Evolutionary conservation across 2,888 invertebrate species (phyloP), one percentile per base, ranked within the genome.

Genomic region (Drosophila demipolita): DNA sequence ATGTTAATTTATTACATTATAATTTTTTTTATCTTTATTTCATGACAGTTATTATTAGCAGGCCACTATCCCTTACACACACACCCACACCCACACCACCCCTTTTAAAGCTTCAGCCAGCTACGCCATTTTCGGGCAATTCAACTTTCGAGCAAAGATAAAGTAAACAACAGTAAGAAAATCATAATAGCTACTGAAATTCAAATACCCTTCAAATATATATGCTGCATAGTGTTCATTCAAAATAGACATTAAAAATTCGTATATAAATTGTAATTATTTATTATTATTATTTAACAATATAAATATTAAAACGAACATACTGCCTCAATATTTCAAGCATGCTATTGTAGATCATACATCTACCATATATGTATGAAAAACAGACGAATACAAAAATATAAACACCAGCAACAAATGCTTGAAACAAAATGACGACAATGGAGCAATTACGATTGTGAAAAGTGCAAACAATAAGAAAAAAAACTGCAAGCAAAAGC

Each of bases 91-190:
- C 20, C 23, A 23, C 23, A 3, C 15, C 45, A 23, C 1, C 2
- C 15, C 45, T 29, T 29, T 52, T 42, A 20, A 53, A 36, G 15
- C 49, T 58, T 36, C 49, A 49, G 36, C 11, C 40, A 38, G 23
- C 48, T 36, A 48, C 50, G 65, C 42, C 60, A 68, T 65, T 78
- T 74, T 78, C 70, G 74, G 73, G 78, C 82, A 82, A 84, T 81
- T 81, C 78, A 79, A 79, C 77, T 71, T 78, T 72, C 64, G 66
- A 63, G 58, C 54, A 62, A 68, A 59, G 50, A 67, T 48, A 63
- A 66, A 60, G 58, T 67, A 73, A 49, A 17, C 45, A 45, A 15
- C 20, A 23, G 20, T 23, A 45, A 15, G 4, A 8, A 15, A 45
- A 23, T 2, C 45, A 15, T 23, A 23, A 23, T 23, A 45, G 15